A percentile compares a stretch with the other conserved stretches of the same genome.
These are phyloP conservation scores for Habrosyne pyritoides DNA, from an alignment of 2,888 invertebrate species.

Conservation along the genomic window DNA sequence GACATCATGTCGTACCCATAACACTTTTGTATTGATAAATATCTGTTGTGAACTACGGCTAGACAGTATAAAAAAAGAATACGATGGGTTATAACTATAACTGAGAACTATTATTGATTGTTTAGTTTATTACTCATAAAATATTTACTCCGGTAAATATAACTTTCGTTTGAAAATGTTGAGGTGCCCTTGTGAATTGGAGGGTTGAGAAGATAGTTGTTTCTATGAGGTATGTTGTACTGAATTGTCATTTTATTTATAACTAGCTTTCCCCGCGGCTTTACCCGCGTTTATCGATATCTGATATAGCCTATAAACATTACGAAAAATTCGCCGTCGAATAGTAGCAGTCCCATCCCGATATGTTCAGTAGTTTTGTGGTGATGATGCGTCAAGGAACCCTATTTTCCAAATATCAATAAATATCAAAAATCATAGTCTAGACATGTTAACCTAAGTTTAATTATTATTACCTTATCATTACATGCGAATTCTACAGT, in stretches of 20 bases:
- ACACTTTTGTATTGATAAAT: not conserved
- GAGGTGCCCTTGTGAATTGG: not conserved
- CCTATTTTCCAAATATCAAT: too few species aligned
- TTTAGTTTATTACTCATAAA: conserved; percentile 3
- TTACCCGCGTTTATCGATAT: too few species aligned
- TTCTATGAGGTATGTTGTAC: not conserved
- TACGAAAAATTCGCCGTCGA: too few species aligned
- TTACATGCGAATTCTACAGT: too few species aligned
- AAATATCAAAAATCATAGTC: too few species aligned
- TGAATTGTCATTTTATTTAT: not conserved
- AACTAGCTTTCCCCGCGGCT: too few species aligned
- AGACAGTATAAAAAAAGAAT: not conserved
- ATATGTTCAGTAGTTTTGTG: too few species aligned
- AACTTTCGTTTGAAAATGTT: conserved; percentile 1
- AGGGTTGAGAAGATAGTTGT: not conserved
- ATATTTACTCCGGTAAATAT: conserved; percentile 10
- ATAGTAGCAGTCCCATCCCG: too few species aligned
- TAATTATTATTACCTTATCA: too few species aligned
- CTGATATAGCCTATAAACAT: too few species aligned
- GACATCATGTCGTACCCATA: not conserved
- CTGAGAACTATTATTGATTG: not conserved
- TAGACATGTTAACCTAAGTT: too few species aligned
- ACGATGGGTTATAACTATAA: not conserved
- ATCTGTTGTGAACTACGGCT: not conserved
- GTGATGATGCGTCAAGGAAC: too few species aligned